Conservation (phyloP, 2,888 invertebrate genomes). For the Callimorpha dominula region DNA sequence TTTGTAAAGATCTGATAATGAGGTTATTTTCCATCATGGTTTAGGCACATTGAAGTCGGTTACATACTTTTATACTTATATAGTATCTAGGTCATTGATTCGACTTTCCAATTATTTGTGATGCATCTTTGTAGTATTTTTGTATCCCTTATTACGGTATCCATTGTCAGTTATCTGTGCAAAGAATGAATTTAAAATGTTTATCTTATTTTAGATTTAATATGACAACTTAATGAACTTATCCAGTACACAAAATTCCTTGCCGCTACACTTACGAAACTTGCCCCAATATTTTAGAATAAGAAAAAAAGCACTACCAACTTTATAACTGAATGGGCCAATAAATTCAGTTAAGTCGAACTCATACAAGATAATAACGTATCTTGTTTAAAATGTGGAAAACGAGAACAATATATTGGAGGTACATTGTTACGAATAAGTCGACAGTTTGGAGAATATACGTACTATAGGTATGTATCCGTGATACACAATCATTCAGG, state of each 20-base stretch:
- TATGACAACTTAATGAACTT: constrained; percentile 11
- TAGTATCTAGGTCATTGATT: too few species aligned
- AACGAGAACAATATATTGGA: constrained; percentile 65
- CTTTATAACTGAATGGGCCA: constrained; percentile 78
- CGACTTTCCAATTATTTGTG: too few species aligned
- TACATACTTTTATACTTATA: too few species aligned
- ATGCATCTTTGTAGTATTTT: too few species aligned
- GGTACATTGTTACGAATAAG: constrained; percentile 43
- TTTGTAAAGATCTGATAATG: too few species aligned
- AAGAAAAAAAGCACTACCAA: constrained; percentile 60
- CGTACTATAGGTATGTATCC: constrained; percentile 28
- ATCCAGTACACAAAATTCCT: constrained; percentile 45
- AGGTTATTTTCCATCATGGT: too few species aligned
- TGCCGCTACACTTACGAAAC: constrained; percentile 73
- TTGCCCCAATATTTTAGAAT: constrained; percentile 67
- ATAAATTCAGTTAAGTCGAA: constrained; percentile 77
- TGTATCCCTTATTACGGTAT: too few species aligned
- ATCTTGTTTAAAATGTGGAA: constrained; percentile 70
- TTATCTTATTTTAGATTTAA: not conserved
- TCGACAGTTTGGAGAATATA: constrained; percentile 29
- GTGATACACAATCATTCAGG: not conserved
- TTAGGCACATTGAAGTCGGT: too few species aligned
- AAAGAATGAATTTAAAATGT: not conserved
- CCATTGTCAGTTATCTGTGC: not conserved
- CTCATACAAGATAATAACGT: constrained; percentile 67